These are phyloP conservation scores for Nyctereutes procyonoides DNA, from an alignment of 2,113 vertebrate species.

Conservation along the genomic window DNA sequence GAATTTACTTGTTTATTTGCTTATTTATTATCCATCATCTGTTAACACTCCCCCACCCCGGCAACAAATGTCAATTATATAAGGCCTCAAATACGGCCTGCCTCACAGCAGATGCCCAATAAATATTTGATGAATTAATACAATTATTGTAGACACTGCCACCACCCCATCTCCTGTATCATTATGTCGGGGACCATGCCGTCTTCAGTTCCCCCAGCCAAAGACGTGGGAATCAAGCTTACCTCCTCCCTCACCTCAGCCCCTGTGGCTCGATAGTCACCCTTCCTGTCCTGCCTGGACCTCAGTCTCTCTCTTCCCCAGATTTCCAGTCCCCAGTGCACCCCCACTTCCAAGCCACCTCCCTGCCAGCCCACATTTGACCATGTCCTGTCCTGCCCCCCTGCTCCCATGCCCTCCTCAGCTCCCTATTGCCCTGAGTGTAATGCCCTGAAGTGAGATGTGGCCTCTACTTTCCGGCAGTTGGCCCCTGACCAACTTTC, in stretches of 20 bases:
- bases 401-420: not conserved
- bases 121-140: not conserved
- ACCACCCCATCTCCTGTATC: not conserved
- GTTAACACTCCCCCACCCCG: not conserved
- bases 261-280: not conserved
- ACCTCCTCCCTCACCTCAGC: not conserved
- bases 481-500: not conserved
- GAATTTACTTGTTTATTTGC: not conserved
- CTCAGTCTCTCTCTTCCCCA: not conserved
- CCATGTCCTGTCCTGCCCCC: not conserved
- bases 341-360: not conserved
- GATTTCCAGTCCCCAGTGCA: not conserved
- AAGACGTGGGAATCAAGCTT: not conserved
- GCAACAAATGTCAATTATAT: not conserved
- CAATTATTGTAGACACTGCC: not conserved
- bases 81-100: not conserved
- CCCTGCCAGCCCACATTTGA: not conserved
- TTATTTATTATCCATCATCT: not conserved
- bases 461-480: not conserved
- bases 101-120: not conserved
- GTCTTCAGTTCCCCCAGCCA: not conserved
- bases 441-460: not conserved
- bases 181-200: not conserved
- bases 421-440: not conserved
- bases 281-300: not conserved